Evolutionary conservation across 2,888 invertebrate genomes (phyloP).

Genomic region (Podotricha telesiphe): DNA sequence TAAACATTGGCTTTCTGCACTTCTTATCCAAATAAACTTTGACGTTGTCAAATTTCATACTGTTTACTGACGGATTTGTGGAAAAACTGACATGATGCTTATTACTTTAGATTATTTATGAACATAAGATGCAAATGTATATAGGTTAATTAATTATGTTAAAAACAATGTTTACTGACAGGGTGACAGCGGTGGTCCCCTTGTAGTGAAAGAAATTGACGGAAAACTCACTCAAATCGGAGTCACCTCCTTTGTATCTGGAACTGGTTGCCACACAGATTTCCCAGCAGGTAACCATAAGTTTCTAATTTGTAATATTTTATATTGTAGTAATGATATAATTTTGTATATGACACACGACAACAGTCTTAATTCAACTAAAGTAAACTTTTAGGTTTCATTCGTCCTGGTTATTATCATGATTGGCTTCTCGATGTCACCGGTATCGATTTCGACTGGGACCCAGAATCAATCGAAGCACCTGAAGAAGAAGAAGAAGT

Average conservation of each 20-base stretch:
- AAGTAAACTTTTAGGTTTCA: conserved; percentile 57
- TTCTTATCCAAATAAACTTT: no score
- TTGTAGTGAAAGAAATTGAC: conserved; percentile 57
- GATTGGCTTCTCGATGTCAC: conserved; percentile 67
- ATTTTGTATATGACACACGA: background rate
- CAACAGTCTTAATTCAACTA: background rate
- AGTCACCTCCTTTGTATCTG: conserved; percentile 68
- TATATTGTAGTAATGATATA: background rate
- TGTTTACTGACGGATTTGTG: no score
- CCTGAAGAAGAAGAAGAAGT: conserved; percentile 21
- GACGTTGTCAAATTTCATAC: no score
- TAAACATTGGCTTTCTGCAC: no score
- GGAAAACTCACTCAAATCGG: conserved; percentile 59
- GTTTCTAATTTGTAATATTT: no score
- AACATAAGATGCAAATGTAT: no score
- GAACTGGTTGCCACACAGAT: conserved; percentile 62
- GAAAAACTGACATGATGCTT: no score
- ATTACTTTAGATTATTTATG: no score
- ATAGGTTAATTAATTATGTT: no score
- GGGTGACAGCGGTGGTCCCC: conserved; percentile 76
- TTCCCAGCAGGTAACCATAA: conserved; percentile 61
- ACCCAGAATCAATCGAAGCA: conserved; percentile 21
- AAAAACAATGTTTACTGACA: conserved; percentile 39
- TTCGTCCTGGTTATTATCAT: conserved; percentile 74
- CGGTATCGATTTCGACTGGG: conserved; percentile 70